Conservation (phyloP, 2,113 vertebrate genomes). For the Mastomys coucha region DNA sequence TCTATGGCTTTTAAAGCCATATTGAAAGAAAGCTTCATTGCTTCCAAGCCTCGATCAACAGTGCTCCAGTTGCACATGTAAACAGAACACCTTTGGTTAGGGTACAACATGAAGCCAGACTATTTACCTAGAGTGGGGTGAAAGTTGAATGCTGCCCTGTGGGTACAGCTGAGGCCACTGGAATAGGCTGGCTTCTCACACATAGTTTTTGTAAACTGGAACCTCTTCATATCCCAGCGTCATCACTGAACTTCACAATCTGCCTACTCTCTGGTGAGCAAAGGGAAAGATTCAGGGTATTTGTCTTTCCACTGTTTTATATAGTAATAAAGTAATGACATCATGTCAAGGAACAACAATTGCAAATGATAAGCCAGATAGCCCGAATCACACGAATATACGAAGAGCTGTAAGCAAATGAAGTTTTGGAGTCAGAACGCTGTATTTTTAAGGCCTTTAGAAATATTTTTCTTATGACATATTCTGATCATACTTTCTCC, state of each 20-base stretch:
- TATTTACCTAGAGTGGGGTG: neutral
- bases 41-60: conserved; percentile 1
- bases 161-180: neutral
- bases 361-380: conserved; percentile 54
- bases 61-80: neutral
- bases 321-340: conserved; percentile 64
- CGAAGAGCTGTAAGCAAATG: neutral
- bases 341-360: conserved; percentile 63
- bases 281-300: conserved; percentile 58
- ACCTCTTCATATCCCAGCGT: conserved; percentile 36
- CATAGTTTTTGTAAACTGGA: neutral
- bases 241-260: conserved; percentile 71
- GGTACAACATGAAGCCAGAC: neutral
- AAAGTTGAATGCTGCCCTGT: neutral
- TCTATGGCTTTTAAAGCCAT: conserved; percentile 30
- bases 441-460: conserved; percentile 13
- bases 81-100: conserved; percentile 19
- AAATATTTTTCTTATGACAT: neutral
- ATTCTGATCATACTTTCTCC: neutral
- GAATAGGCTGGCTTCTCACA: neutral
- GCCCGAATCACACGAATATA: conserved; percentile 54
- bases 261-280: conserved; percentile 33
- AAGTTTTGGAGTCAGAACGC: neutral
- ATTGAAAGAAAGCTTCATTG: neutral
- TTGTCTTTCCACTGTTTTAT: conserved; percentile 69